phyloP scores from a whole-genome alignment of 2,113 vertebrate genomes.

The Proteles cristata region DNA sequence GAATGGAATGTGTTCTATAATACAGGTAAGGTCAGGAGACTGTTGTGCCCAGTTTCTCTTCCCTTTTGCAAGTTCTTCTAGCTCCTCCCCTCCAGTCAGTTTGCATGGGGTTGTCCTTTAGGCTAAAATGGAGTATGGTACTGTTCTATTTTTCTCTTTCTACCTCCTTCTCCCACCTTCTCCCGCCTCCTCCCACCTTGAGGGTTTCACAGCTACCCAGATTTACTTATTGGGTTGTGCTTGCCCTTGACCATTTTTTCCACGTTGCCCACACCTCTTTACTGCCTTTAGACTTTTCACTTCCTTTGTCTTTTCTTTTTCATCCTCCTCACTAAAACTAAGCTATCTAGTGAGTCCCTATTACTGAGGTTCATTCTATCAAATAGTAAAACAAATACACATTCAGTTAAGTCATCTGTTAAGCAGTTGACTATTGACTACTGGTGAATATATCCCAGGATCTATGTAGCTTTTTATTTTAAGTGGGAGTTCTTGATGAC shows the following conservation, averaged over 20 bases:
- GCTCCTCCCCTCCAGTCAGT: background rate
- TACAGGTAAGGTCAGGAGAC: background rate
- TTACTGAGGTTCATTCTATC: background rate
- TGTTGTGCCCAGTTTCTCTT: background rate
- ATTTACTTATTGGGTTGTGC: background rate
- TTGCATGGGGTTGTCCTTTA: background rate
- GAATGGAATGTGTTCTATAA: background rate
- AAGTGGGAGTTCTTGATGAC: background rate
- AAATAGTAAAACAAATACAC: background rate
- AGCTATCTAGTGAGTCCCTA: background rate
- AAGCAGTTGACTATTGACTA: background rate
- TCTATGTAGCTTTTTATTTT: background rate
- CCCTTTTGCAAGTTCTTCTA: background rate
- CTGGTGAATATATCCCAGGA: background rate
- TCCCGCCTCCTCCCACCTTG: background rate
- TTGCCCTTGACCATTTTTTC: background rate
- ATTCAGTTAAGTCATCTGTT: background rate
- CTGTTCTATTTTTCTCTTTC: background rate
- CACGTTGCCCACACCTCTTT: background rate
- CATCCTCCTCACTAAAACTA: background rate
- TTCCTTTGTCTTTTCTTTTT: background rate
- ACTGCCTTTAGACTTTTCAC: background rate
- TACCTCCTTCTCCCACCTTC: background rate
- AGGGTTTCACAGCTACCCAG: background rate
- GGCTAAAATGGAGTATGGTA: background rate